Base-by-base conservation (phyloP, 2,113 vertebrate species). In the Carassius gibelio region DNA sequence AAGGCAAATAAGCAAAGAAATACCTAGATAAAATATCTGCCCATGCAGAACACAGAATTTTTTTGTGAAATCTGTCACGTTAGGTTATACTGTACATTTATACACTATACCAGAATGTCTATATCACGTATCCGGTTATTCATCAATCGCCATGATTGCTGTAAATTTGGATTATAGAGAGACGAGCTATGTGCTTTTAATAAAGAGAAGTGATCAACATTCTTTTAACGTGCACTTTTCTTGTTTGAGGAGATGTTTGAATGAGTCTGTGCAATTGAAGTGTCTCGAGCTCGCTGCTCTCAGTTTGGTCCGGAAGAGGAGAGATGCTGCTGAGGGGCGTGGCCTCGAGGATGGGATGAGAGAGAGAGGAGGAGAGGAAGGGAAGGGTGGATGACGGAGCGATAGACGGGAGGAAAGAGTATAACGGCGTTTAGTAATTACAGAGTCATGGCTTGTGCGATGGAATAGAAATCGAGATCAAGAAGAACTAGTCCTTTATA, bases 301-400 rank as follows among this genome's bases (percentile, higher is more conserved):
- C 4, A 15, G 14, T 55, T 55, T 17, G 50, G 50, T 52, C 52
- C 21, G 17, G 64, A 19, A 36, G 52, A n/a, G 13, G 30, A 21
- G 86, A 72, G 85, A 71, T 21, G 38, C 74, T 85, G 84, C 82
- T 68, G 78, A 87, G 87, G 88, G 92, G 89, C 89, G 91, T 81
- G 91, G 91, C 68, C 11, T 11, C 19, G 42, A 3, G 50, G 61
- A 77, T 13, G 52, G 72, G 45, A 50, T 26, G 72, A 61, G 23
- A 14, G 75, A 26, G 26, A 55, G 86, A 76, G 48, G 55, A 69
- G 26, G 2, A 61, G 30, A n/a, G 45, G 8, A 38, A 23, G 8
- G 82, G 10, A 17, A 52, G 75, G 10, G 45, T 42, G 34, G 72
- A 34, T 61, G 80, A 89, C 83, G 84, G 88, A 80, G 86, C 59